Conservation (phyloP, 2,113 vertebrate genomes). For the Rhadina sibilatrix region DNA sequence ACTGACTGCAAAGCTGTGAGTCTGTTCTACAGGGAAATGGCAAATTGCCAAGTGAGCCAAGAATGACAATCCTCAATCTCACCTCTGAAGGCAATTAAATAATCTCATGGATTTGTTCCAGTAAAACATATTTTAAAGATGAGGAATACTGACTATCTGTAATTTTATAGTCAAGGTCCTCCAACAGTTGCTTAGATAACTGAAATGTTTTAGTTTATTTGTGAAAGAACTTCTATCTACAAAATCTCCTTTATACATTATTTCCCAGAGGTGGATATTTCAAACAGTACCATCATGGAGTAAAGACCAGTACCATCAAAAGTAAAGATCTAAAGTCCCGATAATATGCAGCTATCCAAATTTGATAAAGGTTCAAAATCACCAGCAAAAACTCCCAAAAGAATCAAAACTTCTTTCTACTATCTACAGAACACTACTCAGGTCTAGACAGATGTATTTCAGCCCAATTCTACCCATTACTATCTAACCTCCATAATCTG, state of each 20-base stretch:
- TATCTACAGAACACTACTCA: neutral
- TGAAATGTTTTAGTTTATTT: neutral
- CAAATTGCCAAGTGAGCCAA: neutral
- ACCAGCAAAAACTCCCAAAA: neutral
- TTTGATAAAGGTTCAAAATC: neutral
- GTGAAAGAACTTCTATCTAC: neutral
- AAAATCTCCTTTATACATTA: neutral
- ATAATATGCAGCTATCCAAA: neutral
- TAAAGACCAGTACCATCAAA: neutral
- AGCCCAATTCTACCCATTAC: neutral
- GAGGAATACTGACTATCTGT: neutral
- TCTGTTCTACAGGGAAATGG: neutral
- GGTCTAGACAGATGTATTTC: neutral
- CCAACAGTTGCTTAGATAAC: neutral
- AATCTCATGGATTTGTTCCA: neutral
- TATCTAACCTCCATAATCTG: fast-evolving
- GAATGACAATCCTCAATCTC: neutral
- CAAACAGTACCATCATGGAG: neutral
- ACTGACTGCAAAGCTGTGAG: neutral
- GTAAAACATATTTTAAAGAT: neutral
- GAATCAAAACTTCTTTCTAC: neutral
- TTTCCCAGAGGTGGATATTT: neutral
- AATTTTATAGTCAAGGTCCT: neutral
- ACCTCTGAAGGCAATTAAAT: neutral
- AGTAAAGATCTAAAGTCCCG: neutral